Conservation (phyloP, 2,113 vertebrate genomes). For the Serilophus lunatus region DNA sequence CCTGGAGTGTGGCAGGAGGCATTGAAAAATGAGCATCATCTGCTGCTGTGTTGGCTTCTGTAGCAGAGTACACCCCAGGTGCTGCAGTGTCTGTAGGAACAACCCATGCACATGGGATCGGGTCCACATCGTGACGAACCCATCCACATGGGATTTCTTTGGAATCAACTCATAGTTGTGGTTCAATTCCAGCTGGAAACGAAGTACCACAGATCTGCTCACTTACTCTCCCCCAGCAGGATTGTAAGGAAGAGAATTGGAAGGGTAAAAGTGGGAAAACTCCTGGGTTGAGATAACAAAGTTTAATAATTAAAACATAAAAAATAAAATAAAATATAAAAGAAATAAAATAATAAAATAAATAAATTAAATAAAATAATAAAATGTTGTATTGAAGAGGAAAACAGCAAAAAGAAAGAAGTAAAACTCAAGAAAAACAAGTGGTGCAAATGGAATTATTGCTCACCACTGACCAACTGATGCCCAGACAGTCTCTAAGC, state of each 20-base stretch:
- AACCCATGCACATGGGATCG: background rate
- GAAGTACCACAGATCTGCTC: background rate
- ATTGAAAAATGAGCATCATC: background rate
- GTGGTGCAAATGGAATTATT: background rate
- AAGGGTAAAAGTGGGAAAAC: background rate
- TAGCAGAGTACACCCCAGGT: background rate
- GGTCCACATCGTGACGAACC: background rate
- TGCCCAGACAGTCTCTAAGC: background rate
- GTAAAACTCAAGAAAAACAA: background rate
- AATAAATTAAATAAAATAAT: background rate
- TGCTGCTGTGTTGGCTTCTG: background rate
- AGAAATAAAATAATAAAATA: background rate
- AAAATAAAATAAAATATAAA: background rate
- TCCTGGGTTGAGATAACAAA: background rate
- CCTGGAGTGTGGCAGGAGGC: fast-evolving
- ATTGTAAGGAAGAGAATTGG: background rate
- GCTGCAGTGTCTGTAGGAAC: background rate
- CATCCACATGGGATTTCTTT: background rate
- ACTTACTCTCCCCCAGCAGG: background rate
- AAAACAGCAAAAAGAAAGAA: background rate
- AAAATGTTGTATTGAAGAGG: background rate
- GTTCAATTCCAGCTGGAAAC: background rate
- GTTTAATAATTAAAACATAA: background rate
- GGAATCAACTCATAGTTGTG: background rate
- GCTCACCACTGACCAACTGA: background rate